Evolutionary conservation across 2,888 invertebrate species (phyloP).

Genomic region (Atethmia centrago): DNA sequence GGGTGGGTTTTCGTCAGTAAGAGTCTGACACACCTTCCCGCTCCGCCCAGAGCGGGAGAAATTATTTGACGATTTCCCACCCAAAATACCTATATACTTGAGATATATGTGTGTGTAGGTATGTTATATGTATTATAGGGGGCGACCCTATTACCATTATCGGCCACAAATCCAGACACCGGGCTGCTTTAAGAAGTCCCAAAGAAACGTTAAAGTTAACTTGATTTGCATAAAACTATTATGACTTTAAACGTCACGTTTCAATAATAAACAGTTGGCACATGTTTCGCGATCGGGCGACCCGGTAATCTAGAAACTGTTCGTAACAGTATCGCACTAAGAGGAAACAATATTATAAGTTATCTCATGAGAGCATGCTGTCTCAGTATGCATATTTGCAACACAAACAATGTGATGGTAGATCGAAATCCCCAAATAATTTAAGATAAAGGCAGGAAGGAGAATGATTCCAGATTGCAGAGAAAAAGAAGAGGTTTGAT

Average conservation of each 20-base stretch:
- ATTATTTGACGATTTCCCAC: no score
- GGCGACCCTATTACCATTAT: neutral
- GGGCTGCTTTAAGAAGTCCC: neutral
- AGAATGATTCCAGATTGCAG: neutral
- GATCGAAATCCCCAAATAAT: neutral
- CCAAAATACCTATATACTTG: no score
- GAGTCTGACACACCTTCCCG: no score
- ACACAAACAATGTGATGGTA: constrained; percentile 1
- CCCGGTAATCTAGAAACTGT: constrained; percentile 55
- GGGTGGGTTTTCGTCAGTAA: no score
- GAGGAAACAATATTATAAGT: constrained; percentile 45
- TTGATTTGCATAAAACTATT: neutral
- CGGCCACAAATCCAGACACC: no score
- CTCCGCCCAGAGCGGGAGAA: no score
- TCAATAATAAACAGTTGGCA: constrained; percentile 52
- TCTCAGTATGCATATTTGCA: neutral
- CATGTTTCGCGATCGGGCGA: constrained; percentile 50
- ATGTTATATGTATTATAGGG: no score
- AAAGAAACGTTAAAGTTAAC: constrained; percentile 1
- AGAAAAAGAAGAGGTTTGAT: neutral
- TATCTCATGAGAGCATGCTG: constrained; percentile 33
- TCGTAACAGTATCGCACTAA: constrained; percentile 45
- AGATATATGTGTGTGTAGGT: neutral
- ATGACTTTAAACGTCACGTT: constrained; percentile 38
- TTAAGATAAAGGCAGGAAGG: neutral